Base-by-base conservation (phyloP, 2,797 vertebrate species). In the Eptatretus atami region DNA sequence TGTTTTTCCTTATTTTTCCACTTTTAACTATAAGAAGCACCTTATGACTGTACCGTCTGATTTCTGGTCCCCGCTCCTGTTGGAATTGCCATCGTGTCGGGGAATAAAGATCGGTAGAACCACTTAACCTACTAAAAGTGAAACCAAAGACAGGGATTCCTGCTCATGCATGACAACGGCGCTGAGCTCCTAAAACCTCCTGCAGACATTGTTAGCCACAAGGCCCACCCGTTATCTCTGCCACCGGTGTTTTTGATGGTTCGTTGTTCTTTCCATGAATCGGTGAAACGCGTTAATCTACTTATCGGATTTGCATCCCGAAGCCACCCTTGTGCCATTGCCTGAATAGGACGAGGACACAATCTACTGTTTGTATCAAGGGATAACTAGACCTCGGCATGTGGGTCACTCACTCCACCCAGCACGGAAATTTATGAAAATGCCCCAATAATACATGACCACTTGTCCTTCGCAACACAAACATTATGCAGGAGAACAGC, bases 271-370 rank as follows among this genome's bases (percentile, higher is more conserved):
- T 61, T 12, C 25, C n/a, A 12, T 12, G 57, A 24, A 61, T 61
- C 25, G 10, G 57, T 24, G n/a, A 24, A 24, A 24, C 25, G 25
- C n/a, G n/a, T n/a, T 61, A 61, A 61, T 61, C 57, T 61, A n/a
- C 57, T 61, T 61, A 61, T n/a, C 57, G 57, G 57, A 61, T 61
- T 61, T 61, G 57, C 57, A 61, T 61, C 57, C 57, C 12, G 57
- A 61, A 24, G 57, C 57, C 25, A n/a, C 57, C 57, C 25, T n/a
- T 61, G 57, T 61, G 57, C n/a, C 12, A 24, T 24, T 24, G 57
- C 25, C n/a, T 24, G 57, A 44, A 44, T 44, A 44, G 31, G 31
- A 44, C 31, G 4, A 44, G 31, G 4, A 44, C 31, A 44, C 31
- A 8, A 44, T 44, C 31, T 44, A 44, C 31, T 8, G 31, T 44